Evolutionary conservation across 2,888 invertebrate species (phyloP), one percentile per base, ranked within the genome.

Genomic region (Melieria picta): DNA sequence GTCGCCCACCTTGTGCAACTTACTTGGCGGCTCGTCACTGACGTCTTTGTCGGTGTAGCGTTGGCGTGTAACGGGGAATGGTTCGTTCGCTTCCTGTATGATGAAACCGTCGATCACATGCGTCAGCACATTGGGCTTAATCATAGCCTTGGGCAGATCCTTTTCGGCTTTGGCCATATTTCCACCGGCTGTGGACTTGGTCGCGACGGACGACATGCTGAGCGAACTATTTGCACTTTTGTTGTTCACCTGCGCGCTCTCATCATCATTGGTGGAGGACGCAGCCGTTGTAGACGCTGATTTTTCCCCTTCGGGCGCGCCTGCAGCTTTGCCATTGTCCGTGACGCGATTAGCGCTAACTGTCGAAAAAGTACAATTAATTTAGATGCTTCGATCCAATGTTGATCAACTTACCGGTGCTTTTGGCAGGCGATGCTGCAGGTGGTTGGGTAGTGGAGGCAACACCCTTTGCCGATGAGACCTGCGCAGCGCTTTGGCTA

Each of bases 31-130:
- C 84, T 94, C 95, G 69, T 93, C 93, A 4, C 88, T 83, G 57
- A 87, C 85, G 63, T 90, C 89, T 87, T 92, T 89, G 83, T 92
- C 89, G 78, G 91, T 78, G 87, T 90, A 82, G 84, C 90, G 78
- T 86, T 89, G 79, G 82, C 90, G 77, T 81, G 90, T 94, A 65
- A 97, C 95, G 71, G 95, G 94, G 83, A 96, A 96, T 0, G 96
- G 96, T 86, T 95, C 95, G 1, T 93, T 93, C 1, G 95, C 96
- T 88, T 98, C 98, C 85, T 97, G 97, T 78, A 98, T 98, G 7
- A 98, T 95, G 86, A 96, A 98, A 66, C 97, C 98, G 85, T 97
- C 98, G 75, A 98, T 98, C 43, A 98, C 96, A 85, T 98, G 98
- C 0, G 98, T 98, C 66, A 98, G 88, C 7, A 98, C 95, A 83